Percentiles rank a stretch among this genome's conserved stretches.
Conservation (phyloP, 2,797 vertebrate genomes). For the Cryptoprocta ferox region DNA sequence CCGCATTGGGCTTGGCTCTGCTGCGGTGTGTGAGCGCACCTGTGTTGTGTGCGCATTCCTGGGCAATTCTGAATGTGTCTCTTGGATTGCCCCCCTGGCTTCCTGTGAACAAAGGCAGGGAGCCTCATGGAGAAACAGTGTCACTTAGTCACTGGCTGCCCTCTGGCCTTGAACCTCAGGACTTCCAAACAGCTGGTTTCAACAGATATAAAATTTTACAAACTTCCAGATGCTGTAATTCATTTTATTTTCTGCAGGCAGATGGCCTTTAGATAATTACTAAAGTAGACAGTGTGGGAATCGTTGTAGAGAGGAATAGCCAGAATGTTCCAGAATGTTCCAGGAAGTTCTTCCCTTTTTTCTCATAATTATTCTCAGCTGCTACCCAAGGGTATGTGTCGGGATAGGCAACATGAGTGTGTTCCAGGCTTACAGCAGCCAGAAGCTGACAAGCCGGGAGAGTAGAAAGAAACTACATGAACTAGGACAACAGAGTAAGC, state of each 20-base stretch:
- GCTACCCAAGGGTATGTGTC: background rate
- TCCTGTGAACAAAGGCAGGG: background rate
- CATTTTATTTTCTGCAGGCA: background rate
- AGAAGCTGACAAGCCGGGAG: background rate
- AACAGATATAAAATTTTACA: background rate
- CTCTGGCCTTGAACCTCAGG: background rate
- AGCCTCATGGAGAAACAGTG: background rate
- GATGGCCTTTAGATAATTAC: background rate
- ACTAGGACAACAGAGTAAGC: background rate
- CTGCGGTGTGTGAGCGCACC: background rate
- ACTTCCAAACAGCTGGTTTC: background rate
- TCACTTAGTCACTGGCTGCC: too few relatives aligned
- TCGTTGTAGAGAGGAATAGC: background rate
- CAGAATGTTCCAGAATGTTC: slow-evolving; percentile 39
- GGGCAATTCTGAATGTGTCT: background rate
- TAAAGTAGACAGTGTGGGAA: background rate
- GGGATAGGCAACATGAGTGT: background rate
- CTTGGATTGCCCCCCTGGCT: background rate
- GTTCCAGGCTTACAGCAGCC: background rate
- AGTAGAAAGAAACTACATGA: fast-evolving
- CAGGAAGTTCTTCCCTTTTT: background rate
- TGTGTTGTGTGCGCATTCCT: fast-evolving
- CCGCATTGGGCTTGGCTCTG: background rate
- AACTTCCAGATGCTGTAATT: background rate
- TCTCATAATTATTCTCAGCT: background rate